phyloP scores from a whole-genome alignment of 2,113 vertebrate species.

The Rhynchomys soricoides region DNA sequence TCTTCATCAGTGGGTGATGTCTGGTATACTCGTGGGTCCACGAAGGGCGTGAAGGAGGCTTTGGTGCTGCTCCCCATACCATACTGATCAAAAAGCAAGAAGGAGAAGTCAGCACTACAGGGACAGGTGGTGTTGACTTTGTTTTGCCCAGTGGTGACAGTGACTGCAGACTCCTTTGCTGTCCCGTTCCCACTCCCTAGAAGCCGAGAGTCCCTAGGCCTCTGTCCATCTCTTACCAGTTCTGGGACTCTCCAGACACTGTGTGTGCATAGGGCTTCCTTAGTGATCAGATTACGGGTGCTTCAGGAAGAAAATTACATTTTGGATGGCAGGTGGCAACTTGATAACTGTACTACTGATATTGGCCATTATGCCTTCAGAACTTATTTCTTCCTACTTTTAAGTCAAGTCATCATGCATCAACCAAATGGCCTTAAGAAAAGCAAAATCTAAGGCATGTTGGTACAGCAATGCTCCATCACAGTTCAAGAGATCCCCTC shows the following conservation, averaged over 20 bases:
- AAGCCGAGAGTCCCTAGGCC: too few relatives aligned
- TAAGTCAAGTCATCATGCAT: background rate
- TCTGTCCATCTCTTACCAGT: background rate
- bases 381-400: background rate
- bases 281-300: background rate
- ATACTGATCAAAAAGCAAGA: slow-evolving; percentile 87
- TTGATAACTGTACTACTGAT: background rate
- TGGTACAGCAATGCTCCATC: background rate
- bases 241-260: background rate
- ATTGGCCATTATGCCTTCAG: background rate
- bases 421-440: background rate
- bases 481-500: too few relatives aligned
- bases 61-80: slow-evolving; percentile 95
- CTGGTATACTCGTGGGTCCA: slow-evolving; percentile 97
- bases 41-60: slow-evolving; percentile 97
- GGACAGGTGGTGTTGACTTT: background rate
- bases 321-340: background rate
- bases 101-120: background rate
- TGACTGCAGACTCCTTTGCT: background rate
- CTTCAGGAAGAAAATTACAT: background rate
- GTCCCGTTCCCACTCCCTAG: background rate
- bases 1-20: slow-evolving; percentile 97
- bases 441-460: background rate
- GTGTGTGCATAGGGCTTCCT: background rate
- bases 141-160: background rate